A percentile compares a stretch with the other conserved stretches of the same genome.
phyloP scores from a whole-genome alignment of 1,140 invertebrate genomes.

The Calycopis cecrops region DNA sequence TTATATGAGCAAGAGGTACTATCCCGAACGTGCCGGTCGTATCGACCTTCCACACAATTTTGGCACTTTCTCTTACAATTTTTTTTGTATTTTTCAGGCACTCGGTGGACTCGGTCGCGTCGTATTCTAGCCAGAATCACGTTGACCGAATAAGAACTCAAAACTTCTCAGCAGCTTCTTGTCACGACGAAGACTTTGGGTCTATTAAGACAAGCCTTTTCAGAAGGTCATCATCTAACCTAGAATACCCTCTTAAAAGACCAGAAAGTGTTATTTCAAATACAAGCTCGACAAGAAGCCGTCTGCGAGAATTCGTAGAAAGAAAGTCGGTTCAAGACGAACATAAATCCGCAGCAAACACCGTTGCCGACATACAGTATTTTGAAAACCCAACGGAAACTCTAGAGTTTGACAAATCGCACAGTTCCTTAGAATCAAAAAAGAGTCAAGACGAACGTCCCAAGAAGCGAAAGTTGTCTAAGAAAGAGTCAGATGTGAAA shows the following conservation, averaged over 20 bases:
- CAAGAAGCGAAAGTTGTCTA: slow-evolving; percentile 60
- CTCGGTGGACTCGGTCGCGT: slow-evolving; percentile 75
- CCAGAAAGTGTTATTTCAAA: slow-evolving; percentile 67
- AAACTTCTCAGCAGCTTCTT: slow-evolving; percentile 71
- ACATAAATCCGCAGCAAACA: slow-evolving; percentile 61
- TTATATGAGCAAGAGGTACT: no score
- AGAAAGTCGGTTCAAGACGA: slow-evolving; percentile 71
- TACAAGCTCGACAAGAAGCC: slow-evolving; percentile 69
- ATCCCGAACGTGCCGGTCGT: no score
- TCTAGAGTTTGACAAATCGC: slow-evolving; percentile 63
- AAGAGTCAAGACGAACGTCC: slow-evolving; percentile 57
- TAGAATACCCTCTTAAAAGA: slow-evolving; percentile 61
- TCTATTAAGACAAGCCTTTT: slow-evolving; percentile 69
- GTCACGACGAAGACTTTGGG: slow-evolving; percentile 68
- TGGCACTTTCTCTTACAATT: no score
- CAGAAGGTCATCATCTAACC: slow-evolving; percentile 65
- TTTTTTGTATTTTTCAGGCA: slow-evolving; percentile 67
- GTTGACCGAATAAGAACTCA: slow-evolving; percentile 73
- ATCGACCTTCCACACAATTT: no score
- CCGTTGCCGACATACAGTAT: slow-evolving; percentile 68
- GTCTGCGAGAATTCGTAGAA: slow-evolving; percentile 70
- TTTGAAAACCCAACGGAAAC: slow-evolving; percentile 73
- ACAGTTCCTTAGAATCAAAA: slow-evolving; percentile 52
- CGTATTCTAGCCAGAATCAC: slow-evolving; percentile 76
- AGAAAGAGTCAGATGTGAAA: slow-evolving; percentile 52